Base-by-base conservation (phyloP, 2,888 invertebrate genomes). In the Drosophila gaucha region DNA sequence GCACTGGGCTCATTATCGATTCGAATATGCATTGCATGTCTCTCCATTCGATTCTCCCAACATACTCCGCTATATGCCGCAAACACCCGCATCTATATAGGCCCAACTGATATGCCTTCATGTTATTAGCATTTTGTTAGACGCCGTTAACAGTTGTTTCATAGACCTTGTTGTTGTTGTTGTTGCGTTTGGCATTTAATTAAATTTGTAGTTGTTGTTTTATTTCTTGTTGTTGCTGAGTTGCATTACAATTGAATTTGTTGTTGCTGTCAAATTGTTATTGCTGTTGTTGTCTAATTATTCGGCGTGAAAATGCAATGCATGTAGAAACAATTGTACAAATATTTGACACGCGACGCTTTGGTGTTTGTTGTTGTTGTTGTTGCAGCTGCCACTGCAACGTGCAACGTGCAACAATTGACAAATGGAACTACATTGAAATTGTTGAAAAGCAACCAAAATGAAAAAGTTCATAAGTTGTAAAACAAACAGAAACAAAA, bases 231-330 rank as follows among this genome's bases (percentile, higher is more conserved):
- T 58, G 33, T 38, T 67, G 63, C 49, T 62, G 62, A 33, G 73
- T 71, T 76, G 83, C 69, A 72, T 66, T 78, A 60, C 73, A 78
- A 68, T 78, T 78, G 70, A 60, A 67, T 64, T 69, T 59, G 10
- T 66, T 65, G 41, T 64, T 44, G 24, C n/a, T 39, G 28, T 44
- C 30, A 44, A 30, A 2, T 36, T 38, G 59, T 46, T 55, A 36
- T 35, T 65, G 50, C 36, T 66, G 49, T 20, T 46, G 35, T 44
- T 74, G 68, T 77, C 86, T 87, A 89, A 89, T 89, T 89, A 89
- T 89, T 78, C 83, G 79, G 89, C 86, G 89, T 89, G 86, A 89
- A 82, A 89, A 89, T 89, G 86, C 86, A 85, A 82, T 77, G 71
- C 89, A 86, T 89, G 89, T 88, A 86, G 73, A 77, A 86, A 80